Evolutionary conservation across 1,140 invertebrate species (phyloP), one percentile per base, ranked within the genome.

Genomic region (Hylaeus volcanicus): DNA sequence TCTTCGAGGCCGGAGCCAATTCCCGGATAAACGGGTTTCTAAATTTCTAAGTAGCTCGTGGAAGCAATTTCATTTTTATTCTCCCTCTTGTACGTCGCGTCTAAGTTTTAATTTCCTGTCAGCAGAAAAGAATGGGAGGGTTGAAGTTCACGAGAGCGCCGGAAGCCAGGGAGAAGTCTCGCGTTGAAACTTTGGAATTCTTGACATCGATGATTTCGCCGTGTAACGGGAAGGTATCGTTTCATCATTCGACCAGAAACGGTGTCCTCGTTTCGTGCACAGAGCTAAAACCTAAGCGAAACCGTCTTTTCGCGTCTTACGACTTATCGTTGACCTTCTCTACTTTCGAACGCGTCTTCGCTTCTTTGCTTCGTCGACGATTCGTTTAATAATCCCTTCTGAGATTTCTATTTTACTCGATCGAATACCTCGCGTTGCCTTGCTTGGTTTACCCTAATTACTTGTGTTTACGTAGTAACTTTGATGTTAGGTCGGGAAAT

Each of bases 91-190:
- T 3, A 11, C 37, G 61, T 63, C 37, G 4, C 14, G 71, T 12
- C 9, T 9, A 65, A 65, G 39, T 74, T 74, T 74, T 74, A 74
- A 74, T 74, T 74, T 55, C 73, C 73, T 66, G 73, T 65, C 73
- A 41, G 58, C 1, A 6, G 12, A n/a, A 74, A 74, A 61, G 37
- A 64, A 26, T 68, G 65, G 37, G 5, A 12, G 39, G 5, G 12
- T 11, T 3, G 71, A 63, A 74, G 71, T 74, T 74, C 3, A 15
- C 14, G 45, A 5, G 12, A 41, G 37, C 14, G 14, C 37, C 51
- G 37, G 5, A 45, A 26, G 43, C 1, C 4, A 26, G 8, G 43
- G 11, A 37, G 43, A 41, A 65, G 15, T 65, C n/a, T 43, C 26
- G 8, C 1, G 15, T 4, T 3, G 15, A 9, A 4, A 37, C 39